These are phyloP conservation scores for Alloscopus bannaensis DNA, from an alignment of 2,888 invertebrate genomes.

Conservation along the genomic window DNA sequence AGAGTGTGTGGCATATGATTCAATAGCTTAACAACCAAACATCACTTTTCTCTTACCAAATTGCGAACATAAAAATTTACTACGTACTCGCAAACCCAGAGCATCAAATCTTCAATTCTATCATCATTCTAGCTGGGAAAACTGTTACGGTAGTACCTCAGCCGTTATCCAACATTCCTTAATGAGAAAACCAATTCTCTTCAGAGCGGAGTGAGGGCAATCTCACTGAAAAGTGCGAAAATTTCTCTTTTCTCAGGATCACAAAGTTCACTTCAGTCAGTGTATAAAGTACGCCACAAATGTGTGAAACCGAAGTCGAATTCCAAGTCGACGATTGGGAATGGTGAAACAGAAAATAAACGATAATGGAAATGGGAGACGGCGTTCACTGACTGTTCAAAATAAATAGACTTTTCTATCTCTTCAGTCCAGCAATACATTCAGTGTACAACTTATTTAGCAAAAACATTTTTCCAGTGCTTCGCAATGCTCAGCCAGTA, in stretches of 20 bases:
- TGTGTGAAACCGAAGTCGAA: too few relatives aligned
- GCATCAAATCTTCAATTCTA: slow-evolving; percentile 35
- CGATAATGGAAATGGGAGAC: slow-evolving; percentile 58
- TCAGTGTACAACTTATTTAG: background rate
- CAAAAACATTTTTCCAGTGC: background rate
- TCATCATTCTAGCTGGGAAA: slow-evolving; percentile 4
- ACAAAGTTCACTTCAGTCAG: slow-evolving; percentile 34
- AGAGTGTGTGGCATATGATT: too few relatives aligned
- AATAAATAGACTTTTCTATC: slow-evolving; percentile 13
- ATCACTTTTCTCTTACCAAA: slow-evolving; percentile 9
- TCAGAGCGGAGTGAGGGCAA: too few relatives aligned
- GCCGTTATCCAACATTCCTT: too few relatives aligned
- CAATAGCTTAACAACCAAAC: slow-evolving; percentile 34
- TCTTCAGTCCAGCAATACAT: background rate
- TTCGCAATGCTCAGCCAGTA: background rate
- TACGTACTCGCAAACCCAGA: slow-evolving; percentile 20
- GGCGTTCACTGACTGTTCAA: slow-evolving; percentile 46
- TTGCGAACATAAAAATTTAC: slow-evolving; percentile 45
- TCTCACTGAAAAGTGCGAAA: slow-evolving; percentile 24
- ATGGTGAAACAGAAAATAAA: slow-evolving; percentile 48
- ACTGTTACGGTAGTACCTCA: too few relatives aligned
- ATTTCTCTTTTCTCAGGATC: slow-evolving; percentile 23
- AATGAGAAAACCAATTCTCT: too few relatives aligned
- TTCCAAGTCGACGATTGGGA: too few relatives aligned
- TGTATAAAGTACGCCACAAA: background rate